Base-by-base conservation (phyloP, 1,140 invertebrate species). In the Caenorhabditis inopinata region DNA sequence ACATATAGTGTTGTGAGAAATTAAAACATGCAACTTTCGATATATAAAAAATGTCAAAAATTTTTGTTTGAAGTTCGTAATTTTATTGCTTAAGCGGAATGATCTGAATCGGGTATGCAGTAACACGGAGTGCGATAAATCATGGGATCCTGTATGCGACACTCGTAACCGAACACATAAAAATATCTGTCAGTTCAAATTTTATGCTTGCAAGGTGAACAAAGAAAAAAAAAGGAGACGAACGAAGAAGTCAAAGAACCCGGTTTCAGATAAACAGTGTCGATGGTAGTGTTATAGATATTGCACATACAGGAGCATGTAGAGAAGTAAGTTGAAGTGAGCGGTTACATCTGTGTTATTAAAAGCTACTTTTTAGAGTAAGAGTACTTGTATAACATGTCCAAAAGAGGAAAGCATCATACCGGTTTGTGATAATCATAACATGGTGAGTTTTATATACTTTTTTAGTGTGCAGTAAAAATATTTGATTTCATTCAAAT, bases 121-220 rank as follows among this genome's bases (percentile, higher is more conserved):
- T 14, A 68, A 47, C 9, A 68, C 12, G 16, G 42, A 68, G 32
- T 81, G 80, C 35, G 76, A 76, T 45, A 81, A 81, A 38, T 32
- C 75, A 16, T 62, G 68, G 68, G 74, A 81, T 73, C 80, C 80
- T 14, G 51, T 81, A 25, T 81, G 80, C 32, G 80, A 81, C 38
- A 58, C 42, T 2, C 48, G 27, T 16, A 81, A 81, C 49, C 79
- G 75, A 38, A 81, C 80, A 11, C 80, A 81, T 49, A 76, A 49
- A 68, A 81, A 81, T 42, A 21, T 58, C 14, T 81, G 80, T 29
- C 80, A 78, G 38, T 81, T 81, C 75, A 68, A 81, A 18, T 81
- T 81, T 35, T 51, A 46, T 23, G 75, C 80, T 49, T 81, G 80
- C 53, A 81, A 81, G 68, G 53, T 68, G 18, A 32, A 25, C 1